Evolutionary conservation across 2,888 invertebrate species (phyloP).

Genomic region (Salticus scenicus): DNA sequence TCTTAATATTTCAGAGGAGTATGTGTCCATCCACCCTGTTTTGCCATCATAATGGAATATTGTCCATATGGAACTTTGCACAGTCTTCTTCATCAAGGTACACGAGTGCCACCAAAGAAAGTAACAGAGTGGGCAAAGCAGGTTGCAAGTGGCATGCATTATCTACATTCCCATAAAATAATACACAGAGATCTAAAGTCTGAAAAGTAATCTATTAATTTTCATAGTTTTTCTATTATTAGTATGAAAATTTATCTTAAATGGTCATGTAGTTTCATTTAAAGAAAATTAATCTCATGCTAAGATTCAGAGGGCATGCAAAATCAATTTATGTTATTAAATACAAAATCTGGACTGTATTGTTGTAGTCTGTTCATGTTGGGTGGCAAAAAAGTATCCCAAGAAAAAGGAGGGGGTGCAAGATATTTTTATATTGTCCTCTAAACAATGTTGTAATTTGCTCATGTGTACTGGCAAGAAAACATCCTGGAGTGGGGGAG

Average conservation of each 20-base stretch:
- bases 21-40: constrained; percentile 92
- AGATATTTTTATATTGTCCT: no score
- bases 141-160: constrained; percentile 97
- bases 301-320: no score
- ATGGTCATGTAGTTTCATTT: background rate
- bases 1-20: constrained; percentile 87
- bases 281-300: background rate
- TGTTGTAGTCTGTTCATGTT: no score
- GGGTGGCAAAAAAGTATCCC: no score
- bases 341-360: no score
- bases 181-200: constrained; percentile 99
- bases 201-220: constrained; percentile 86
- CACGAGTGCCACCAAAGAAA: constrained; percentile 88
- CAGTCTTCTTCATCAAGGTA: constrained; percentile 89
- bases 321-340: no score
- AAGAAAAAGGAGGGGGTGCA: no score
- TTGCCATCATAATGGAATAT: constrained; percentile 98
- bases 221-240: background rate
- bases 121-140: constrained; percentile 95
- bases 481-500: no score
- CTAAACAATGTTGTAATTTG: no score
- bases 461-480: no score
- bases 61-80: constrained; percentile 96
- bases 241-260: background rate
- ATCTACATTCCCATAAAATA: constrained; percentile 95